Evolutionary conservation across 2,797 vertebrate species (phyloP).

Genomic region (Pseudochaenichthys georgianus): DNA sequence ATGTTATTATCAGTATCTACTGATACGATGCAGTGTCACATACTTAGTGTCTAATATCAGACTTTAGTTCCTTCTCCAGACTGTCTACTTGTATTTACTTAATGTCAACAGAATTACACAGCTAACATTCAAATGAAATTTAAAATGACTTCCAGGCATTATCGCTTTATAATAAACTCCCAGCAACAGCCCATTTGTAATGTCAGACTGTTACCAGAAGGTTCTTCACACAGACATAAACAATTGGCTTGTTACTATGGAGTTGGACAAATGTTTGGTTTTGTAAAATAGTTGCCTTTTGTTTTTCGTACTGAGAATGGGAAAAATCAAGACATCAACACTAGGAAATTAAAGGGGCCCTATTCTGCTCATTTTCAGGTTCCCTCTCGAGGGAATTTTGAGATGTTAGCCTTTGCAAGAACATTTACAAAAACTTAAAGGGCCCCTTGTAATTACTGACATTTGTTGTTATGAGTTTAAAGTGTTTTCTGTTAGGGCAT

Average conservation of each 20-base stretch:
- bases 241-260: neutral
- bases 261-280: too few relatives aligned
- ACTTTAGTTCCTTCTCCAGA: neutral
- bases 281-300: neutral
- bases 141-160: constrained; percentile 17
- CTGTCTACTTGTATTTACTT: constrained; percentile 23
- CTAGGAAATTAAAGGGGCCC: too few relatives aligned
- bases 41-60: neutral
- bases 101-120: constrained; percentile 31
- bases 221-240: neutral
- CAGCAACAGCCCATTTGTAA: neutral
- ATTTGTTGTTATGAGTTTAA: neutral
- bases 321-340: neutral
- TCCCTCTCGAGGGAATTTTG: too few relatives aligned
- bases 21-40: neutral
- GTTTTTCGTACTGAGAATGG: neutral
- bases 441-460: too few relatives aligned
- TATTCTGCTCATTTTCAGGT: too few relatives aligned
- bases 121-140: constrained; percentile 25
- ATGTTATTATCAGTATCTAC: neutral
- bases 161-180: neutral
- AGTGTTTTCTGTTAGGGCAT: neutral
- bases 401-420: neutral
- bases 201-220: neutral
- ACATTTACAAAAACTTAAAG: too few relatives aligned